Conservation (phyloP, 2,113 vertebrate genomes). For the Benitochromis conjunctus region DNA sequence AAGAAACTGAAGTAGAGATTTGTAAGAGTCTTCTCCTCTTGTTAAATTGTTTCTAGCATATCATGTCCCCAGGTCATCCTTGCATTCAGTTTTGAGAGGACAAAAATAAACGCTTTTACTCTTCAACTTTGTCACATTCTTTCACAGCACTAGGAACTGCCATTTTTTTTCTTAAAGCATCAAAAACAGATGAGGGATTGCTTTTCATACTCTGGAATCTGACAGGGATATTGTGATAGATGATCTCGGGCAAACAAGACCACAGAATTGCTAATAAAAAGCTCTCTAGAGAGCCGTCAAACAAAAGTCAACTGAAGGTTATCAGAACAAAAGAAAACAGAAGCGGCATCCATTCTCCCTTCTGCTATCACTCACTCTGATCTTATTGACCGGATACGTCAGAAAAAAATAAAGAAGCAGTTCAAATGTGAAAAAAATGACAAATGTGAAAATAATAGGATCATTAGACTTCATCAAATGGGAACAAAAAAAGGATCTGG, state of each 20-base stretch:
- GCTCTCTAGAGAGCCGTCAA: slow-evolving; percentile 1
- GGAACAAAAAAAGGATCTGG: background rate
- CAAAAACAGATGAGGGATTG: background rate
- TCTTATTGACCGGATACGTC: background rate
- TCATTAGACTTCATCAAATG: background rate
- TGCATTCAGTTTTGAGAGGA: background rate
- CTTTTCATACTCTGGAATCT: background rate
- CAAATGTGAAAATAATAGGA: background rate
- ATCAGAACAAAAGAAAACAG: background rate
- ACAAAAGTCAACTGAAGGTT: slow-evolving; percentile 39
- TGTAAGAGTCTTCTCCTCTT: background rate
- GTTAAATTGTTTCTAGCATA: slow-evolving; percentile 6
- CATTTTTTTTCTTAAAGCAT: background rate
- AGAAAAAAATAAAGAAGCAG: background rate
- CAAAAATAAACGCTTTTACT: background rate
- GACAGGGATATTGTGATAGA: background rate
- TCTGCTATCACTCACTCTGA: background rate
- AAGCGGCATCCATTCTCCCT: background rate
- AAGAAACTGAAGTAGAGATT: background rate
- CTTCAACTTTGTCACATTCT: background rate
- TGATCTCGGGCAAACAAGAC: background rate
- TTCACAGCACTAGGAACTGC: background rate
- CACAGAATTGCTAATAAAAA: slow-evolving; percentile 20
- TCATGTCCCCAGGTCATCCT: background rate
- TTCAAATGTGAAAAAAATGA: background rate